These are phyloP conservation scores for Chrosomus eos DNA, from an alignment of 2,797 vertebrate species.

Conservation along the genomic window DNA sequence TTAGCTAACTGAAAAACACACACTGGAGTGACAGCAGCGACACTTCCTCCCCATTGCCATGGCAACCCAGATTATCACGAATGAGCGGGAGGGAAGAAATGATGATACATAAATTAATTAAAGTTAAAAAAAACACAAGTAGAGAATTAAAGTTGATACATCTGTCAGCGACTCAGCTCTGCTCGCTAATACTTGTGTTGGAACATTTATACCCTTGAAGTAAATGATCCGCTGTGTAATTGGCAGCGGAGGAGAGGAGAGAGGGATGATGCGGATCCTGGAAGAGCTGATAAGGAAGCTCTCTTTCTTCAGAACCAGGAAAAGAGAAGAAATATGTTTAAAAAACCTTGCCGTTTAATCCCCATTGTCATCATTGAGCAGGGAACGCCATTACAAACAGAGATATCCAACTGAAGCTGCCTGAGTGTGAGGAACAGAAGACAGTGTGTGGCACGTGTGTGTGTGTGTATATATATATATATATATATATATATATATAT, in stretches of 20 bases:
- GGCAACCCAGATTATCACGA: constrained; percentile 80
- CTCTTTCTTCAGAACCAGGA: constrained; percentile 62
- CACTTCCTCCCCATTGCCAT: constrained; percentile 75
- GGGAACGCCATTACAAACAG: constrained; percentile 82
- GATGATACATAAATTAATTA: constrained; percentile 87
- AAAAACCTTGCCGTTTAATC: constrained; percentile 83
- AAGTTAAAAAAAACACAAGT: constrained; percentile 77
- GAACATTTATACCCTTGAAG: constrained; percentile 88
- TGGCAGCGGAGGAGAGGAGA: constrained; percentile 81
- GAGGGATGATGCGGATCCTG: constrained; percentile 78
- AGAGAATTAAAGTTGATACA: constrained; percentile 85
- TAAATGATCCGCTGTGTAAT: constrained; percentile 88
- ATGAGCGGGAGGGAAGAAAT: constrained; percentile 61
- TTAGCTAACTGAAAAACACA: constrained; percentile 79
- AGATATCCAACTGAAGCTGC: constrained; percentile 76
- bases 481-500: too few species aligned
- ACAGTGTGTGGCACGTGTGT: constrained; percentile 57
- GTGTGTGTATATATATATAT: too few species aligned
- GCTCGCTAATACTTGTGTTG: constrained; percentile 85
- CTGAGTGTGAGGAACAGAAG: constrained; percentile 78
- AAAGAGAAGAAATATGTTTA: constrained; percentile 71
- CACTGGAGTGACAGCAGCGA: constrained; percentile 74
- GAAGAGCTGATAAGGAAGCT: constrained; percentile 76
- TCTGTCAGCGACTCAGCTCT: constrained; percentile 85
- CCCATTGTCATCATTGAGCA: constrained; percentile 82